Base-by-base conservation (phyloP, 1,140 invertebrate species). In the Bactericera cockerelli region DNA sequence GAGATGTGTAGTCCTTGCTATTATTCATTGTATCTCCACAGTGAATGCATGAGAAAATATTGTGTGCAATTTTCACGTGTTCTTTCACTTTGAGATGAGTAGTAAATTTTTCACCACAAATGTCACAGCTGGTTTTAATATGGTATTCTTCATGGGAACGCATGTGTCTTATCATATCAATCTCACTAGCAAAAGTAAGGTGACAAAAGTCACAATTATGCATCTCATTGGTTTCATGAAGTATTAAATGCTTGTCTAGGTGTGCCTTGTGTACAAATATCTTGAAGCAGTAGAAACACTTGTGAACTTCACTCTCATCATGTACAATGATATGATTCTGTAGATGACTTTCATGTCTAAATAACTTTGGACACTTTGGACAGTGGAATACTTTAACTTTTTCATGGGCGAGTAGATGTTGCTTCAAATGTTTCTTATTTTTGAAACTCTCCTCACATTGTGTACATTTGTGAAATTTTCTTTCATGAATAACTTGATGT, bases 251-350 rank as follows among this genome's bases (percentile, higher is more conserved):
- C 22, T 49, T 49, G 42, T 49, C 42, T 22, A 49, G 22, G 19
- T 49, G 42, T 19, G 42, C 42, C 22, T 49, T 49, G 42, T 49
- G 42, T 49, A 49, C 42, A 49, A 49, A 49, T 49, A 49, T n/a
- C 22, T 49, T 49, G 22, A 49, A 49, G 22, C 42, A 49, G n/a
- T 49, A 49, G n/a, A 49, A n/a, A 49, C 42, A 49, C 22, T 49
- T 49, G 42, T 49, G 42, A 6, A 49, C 42, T 16, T 49, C 42
- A 49, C 42, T 49, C 22, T 49, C 42, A 49, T 49, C 42, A 22
- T 49, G 42, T 10, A 49, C 42, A 49, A 49, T 49, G 19, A 49
- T n/a, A 49, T 49, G 42, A 49, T 49, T 49, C 22, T 49, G 42
- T 10, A 49, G 42, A 49, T 49, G 42, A 22, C 42, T 49, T n/a